Percentiles rank a stretch among this genome's conserved stretches.
Conservation (phyloP, 2,888 invertebrate genomes). For the Tyria jacobaeae region DNA sequence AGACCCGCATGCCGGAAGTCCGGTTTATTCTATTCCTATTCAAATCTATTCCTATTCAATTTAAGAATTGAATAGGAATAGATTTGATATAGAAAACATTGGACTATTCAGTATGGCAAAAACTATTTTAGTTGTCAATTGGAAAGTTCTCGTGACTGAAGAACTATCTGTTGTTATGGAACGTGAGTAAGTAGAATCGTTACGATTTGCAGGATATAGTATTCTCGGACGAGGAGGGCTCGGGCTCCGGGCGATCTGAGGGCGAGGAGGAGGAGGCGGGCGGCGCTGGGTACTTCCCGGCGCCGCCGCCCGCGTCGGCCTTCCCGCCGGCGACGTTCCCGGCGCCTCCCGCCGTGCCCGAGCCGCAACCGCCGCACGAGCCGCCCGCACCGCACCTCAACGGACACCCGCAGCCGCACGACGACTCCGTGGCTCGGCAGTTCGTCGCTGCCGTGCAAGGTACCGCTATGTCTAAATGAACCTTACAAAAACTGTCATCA, state of each 20-base stretch:
- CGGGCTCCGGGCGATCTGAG: conserved; percentile 86
- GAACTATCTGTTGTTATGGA: too few species aligned
- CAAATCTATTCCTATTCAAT: too few species aligned
- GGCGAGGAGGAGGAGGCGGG: conserved; percentile 88
- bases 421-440: conserved; percentile 54
- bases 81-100: too few species aligned
- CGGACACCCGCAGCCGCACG: conserved; percentile 35
- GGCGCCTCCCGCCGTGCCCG: conserved; percentile 52
- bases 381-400: conserved; percentile 49
- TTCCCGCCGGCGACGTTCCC: conserved; percentile 52
- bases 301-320: conserved; percentile 60
- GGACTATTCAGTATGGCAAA: too few species aligned
- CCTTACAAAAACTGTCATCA: background rate
- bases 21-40: too few species aligned
- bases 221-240: conserved; percentile 87
- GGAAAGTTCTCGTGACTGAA: too few species aligned
- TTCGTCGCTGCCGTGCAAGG: conserved; percentile 65
- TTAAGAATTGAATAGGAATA: too few species aligned
- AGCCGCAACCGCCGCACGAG: conserved; percentile 60
- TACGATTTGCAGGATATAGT: conserved; percentile 81
- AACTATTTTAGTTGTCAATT: too few species aligned
- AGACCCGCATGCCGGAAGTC: too few species aligned
- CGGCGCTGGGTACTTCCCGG: conserved; percentile 65
- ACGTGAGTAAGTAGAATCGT: background rate
- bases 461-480: conserved; percentile 28